A percentile compares a stretch with the other conserved stretches of the same genome.
Conservation (phyloP, 2,888 invertebrate species). For the Polia nebulosa region DNA sequence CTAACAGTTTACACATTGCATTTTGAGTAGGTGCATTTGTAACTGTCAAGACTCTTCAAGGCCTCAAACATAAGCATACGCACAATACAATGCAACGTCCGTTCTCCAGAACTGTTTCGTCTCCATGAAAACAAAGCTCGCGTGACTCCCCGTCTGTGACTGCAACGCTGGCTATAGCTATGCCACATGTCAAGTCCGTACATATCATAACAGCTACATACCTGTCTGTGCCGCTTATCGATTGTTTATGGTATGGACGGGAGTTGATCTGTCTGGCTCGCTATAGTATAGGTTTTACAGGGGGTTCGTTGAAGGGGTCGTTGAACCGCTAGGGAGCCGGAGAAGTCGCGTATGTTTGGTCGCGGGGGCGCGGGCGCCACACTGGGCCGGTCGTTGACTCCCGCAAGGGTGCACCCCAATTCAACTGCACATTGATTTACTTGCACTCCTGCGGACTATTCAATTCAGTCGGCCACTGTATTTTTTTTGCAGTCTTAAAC, state of each 20-base stretch:
- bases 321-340: slow-evolving; percentile 87
- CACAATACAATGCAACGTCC: slow-evolving; percentile 25
- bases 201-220: slow-evolving; percentile 26
- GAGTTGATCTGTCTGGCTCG: slow-evolving; percentile 72
- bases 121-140: slow-evolving; percentile 41
- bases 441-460: slow-evolving; percentile 63
- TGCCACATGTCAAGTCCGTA: slow-evolving; percentile 15
- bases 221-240: slow-evolving; percentile 50
- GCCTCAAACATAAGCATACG: neutral
- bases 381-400: slow-evolving; percentile 88
- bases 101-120: slow-evolving; percentile 27
- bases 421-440: slow-evolving; percentile 78
- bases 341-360: slow-evolving; percentile 77
- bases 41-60: slow-evolving; percentile 1
- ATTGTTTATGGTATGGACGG: slow-evolving; percentile 68
- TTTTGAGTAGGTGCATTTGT: slow-evolving; percentile 10
- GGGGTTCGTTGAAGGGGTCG: slow-evolving; percentile 79
- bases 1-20: slow-evolving; percentile 6
- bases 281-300: slow-evolving; percentile 74
- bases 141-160: slow-evolving; percentile 18
- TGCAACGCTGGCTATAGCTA: slow-evolving; percentile 9
- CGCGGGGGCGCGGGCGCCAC: slow-evolving; percentile 79
- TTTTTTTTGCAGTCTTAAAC: slow-evolving; percentile 10
- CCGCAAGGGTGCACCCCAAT: slow-evolving; percentile 76
- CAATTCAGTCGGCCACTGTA: neutral